These are phyloP conservation scores for Crambe crambe DNA, from an alignment of 37 sponge, comb jelly and placozoan species.

Conservation along the genomic window DNA sequence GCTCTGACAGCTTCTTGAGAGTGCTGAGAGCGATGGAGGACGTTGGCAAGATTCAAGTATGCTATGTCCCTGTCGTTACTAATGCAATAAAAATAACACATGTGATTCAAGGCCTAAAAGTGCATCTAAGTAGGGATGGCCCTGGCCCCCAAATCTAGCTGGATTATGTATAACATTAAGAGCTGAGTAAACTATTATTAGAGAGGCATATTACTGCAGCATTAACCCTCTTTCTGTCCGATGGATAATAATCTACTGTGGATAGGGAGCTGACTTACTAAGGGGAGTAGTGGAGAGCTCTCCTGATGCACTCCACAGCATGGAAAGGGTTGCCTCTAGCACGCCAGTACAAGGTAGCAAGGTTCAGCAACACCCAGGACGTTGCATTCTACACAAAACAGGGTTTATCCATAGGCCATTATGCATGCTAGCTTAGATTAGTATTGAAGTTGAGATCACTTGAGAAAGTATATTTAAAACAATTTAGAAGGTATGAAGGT, in stretches of 20 bases:
- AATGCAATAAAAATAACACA: not conserved
- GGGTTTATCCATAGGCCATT: no score
- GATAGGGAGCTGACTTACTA: conserved; percentile 49
- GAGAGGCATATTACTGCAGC: no score
- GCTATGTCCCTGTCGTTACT: conserved; percentile 61
- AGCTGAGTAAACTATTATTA: not conserved
- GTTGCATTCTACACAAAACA: conserved; percentile 57
- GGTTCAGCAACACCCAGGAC: conserved; percentile 81
- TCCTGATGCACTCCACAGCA: conserved; percentile 78
- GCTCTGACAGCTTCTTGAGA: conserved; percentile 57
- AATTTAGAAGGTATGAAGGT: no score
- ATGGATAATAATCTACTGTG: no score
- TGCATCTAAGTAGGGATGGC: not conserved
- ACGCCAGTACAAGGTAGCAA: conserved; percentile 89
- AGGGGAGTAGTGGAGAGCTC: conserved; percentile 77
- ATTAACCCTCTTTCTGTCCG: no score
- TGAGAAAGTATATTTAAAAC: no score
- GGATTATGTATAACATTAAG: not conserved
- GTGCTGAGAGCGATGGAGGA: conserved; percentile 59
- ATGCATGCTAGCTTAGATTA: no score
- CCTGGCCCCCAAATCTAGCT: no score
- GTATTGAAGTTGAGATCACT: no score
- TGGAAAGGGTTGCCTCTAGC: conserved; percentile 61
- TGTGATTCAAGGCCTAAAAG: not conserved
- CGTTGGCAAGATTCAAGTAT: conserved; percentile 72